A percentile compares a stretch with the other conserved stretches of the same genome.
Conservation (phyloP, 2,113 vertebrate species). For the Isurus oxyrinchus region DNA sequence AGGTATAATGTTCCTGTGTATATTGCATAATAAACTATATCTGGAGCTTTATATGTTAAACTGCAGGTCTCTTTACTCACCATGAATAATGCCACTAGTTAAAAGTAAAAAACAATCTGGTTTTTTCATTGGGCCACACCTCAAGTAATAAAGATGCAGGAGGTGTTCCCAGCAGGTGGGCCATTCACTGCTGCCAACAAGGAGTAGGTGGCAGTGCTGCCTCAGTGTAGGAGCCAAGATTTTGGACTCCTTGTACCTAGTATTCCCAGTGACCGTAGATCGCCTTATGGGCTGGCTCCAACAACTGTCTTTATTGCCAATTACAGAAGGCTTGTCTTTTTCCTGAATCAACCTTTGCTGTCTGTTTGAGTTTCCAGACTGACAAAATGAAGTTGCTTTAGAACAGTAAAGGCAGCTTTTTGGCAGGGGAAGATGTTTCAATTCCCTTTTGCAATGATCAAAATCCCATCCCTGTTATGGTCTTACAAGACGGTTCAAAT, state of each 20-base stretch:
- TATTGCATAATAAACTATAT: background rate
- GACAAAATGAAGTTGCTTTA: background rate
- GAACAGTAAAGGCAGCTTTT: background rate
- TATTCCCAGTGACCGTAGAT: background rate
- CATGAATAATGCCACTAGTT: background rate
- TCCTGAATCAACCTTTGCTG: background rate
- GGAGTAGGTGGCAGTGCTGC: constrained; percentile 13
- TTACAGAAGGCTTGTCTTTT: background rate
- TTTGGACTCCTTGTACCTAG: background rate
- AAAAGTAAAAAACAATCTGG: background rate
- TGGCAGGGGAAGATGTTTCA: background rate
- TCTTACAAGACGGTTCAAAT: background rate
- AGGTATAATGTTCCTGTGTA: background rate
- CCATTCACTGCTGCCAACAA: background rate
- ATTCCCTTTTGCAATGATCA: background rate
- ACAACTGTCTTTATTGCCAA: background rate
- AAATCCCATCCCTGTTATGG: no score
- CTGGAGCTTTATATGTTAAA: background rate
- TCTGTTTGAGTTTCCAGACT: background rate
- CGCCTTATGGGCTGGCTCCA: background rate
- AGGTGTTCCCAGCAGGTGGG: background rate
- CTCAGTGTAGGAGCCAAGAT: background rate
- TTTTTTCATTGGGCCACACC: background rate
- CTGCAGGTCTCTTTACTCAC: background rate
- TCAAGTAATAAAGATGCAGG: background rate